A percentile compares a stretch with the other conserved stretches of the same genome.
Evolutionary conservation across 2,797 vertebrate species (phyloP).

Genomic region (Ataeniobius toweri): DNA sequence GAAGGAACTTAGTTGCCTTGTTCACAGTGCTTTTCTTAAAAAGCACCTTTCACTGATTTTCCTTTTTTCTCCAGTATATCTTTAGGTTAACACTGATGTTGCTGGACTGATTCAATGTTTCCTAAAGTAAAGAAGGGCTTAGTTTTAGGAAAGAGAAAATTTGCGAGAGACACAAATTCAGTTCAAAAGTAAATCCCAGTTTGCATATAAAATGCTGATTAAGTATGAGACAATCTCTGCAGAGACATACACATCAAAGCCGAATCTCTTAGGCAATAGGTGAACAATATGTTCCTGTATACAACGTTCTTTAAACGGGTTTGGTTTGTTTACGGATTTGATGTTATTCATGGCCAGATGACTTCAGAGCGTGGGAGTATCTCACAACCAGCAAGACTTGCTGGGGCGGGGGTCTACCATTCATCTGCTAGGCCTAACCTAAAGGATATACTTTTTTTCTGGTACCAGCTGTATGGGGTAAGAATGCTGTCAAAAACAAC

Average conservation of each 20-base stretch:
- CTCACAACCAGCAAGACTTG: neutral
- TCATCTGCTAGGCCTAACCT: neutral
- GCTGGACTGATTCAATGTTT: neutral
- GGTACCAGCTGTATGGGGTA: neutral
- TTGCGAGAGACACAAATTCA: no score
- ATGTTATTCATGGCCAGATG: neutral
- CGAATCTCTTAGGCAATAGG: neutral
- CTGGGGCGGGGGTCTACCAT: neutral
- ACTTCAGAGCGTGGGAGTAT: neutral
- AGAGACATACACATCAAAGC: neutral
- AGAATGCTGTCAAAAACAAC: no score
- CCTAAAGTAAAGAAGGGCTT: no score
- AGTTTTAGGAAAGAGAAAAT: no score
- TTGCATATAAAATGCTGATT: neutral
- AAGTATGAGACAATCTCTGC: neutral
- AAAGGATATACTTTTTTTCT: neutral
- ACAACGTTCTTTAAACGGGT: neutral
- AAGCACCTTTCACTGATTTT: neutral
- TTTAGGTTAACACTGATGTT: neutral
- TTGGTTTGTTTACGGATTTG: neutral
- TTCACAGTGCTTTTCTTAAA: no score
- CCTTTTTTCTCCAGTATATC: neutral
- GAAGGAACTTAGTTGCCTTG: no score
- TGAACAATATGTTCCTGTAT: neutral
- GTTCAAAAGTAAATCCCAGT: no score